Base-by-base conservation (phyloP, 2,797 vertebrate genomes). In the Neosilurus hyrtlii region DNA sequence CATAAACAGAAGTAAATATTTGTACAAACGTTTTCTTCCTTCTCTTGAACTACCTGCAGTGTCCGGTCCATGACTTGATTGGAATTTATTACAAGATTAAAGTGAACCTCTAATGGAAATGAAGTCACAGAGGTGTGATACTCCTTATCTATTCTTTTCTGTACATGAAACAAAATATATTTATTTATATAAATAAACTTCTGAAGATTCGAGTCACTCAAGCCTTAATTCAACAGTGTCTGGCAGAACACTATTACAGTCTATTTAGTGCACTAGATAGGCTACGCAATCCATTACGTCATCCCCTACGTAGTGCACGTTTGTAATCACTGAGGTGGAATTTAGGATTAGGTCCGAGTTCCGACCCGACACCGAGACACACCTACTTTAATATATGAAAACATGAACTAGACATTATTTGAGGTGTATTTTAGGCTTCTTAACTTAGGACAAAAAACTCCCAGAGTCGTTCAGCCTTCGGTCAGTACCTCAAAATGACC, bases 401-500 rank as follows among this genome's bases (percentile, higher is more conserved):
- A 37, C 11, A 18, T 2, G 35, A 51, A 24, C 7, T 8, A 66
- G n/a, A 9, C 37, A 51, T 10, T 3, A 22, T 4, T 49, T 68
- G 4, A 26, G 8, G 26, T 56, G 49, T 37, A 26, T 43, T 43
- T 77, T 26, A 71, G 4, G 10, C 4, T 65, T 52, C 3, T 16
- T 16, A 15, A 6, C 49, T 72, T 22, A 71, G 0, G 14, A 71
- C 16, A 82, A 22, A 37, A 4, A 57, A 71, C 1, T 61, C 14
- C 3, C 15, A 49, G 7, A 5, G 10, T 14, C 22, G 30, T 43
- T 15, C 0, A 22, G 15, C 7, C 35, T 24, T 7, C 20, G 16
- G 14, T 22, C 52, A 24, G 20, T 57, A 67, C 83, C 84, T 85
- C 66, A 51, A 26, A 66, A 66, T 24, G 35, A 67, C n/a, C 73